phyloP scores from a whole-genome alignment of 1,140 invertebrate species.

The Caenorhabditis elegans region DNA sequence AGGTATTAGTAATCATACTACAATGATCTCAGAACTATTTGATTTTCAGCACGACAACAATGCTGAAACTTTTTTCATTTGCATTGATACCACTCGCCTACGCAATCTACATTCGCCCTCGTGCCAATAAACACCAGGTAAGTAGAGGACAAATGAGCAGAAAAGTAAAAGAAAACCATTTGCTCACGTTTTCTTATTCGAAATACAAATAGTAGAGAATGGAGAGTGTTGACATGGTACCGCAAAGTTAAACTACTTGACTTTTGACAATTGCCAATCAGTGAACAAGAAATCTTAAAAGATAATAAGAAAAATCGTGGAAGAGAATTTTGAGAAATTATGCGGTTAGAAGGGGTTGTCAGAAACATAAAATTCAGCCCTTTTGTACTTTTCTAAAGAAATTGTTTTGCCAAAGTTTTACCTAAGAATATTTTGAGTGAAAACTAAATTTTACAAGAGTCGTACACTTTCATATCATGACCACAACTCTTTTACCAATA shows the following conservation, averaged over 20 bases:
- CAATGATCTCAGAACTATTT: not conserved
- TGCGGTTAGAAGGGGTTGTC: not conserved
- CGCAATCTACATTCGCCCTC: conserved; percentile 59
- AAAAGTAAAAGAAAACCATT: not conserved
- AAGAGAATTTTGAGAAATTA: not conserved
- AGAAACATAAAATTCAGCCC: no score
- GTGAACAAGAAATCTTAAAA: not conserved
- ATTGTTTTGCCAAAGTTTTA: no score
- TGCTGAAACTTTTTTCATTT: conserved; percentile 70
- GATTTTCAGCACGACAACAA: conserved; percentile 66
- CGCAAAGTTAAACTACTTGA: not conserved
- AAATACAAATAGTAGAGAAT: not conserved
- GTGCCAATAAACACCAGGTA: conserved; percentile 41
- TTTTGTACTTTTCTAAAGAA: no score
- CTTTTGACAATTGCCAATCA: not conserved
- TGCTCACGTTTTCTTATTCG: conserved; percentile 24
- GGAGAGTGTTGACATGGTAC: not conserved
- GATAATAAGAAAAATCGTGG: not conserved
- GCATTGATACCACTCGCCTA: conserved; percentile 69
- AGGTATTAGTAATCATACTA: not conserved
- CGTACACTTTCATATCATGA: no score
- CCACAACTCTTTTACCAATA: no score
- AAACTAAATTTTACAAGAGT: no score
- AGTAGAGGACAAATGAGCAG: not conserved
- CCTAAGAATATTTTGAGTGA: no score